Evolutionary conservation across 2,888 invertebrate species (phyloP).

Genomic region (Crioceris asparagi): DNA sequence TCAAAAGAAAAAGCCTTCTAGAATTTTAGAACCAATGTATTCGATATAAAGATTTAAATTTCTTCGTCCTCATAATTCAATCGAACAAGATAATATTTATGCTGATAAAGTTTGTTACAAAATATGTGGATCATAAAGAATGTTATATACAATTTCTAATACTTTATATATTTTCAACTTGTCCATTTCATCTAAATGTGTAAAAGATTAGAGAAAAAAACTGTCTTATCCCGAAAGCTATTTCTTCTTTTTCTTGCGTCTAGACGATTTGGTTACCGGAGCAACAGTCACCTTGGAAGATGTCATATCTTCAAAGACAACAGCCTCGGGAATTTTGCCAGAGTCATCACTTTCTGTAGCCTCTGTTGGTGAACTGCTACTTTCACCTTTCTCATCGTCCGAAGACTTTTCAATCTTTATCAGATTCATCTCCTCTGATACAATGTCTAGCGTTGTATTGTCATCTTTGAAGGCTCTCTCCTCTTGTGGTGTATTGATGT

Average conservation of each 20-base stretch:
- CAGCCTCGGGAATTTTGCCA: slow-evolving; percentile 32
- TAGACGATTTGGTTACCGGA: slow-evolving; percentile 25
- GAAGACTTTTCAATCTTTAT: slow-evolving; percentile 42
- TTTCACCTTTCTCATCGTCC: slow-evolving; percentile 46
- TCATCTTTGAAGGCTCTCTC: slow-evolving; percentile 13
- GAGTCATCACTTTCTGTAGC: slow-evolving; percentile 48
- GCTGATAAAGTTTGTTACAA: too few species aligned
- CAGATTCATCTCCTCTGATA: slow-evolving; percentile 28
- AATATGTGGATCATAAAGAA: too few species aligned
- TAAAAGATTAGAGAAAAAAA: not conserved
- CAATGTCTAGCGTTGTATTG: not conserved
- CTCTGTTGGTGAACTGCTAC: slow-evolving; percentile 43
- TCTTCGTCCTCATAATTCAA: too few species aligned
- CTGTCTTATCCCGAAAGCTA: too few species aligned
- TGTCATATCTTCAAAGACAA: slow-evolving; percentile 29
- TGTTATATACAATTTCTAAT: too few species aligned
- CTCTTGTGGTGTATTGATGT: slow-evolving; percentile 22
- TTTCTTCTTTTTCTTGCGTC: slow-evolving; percentile 52
- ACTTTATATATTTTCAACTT: too few species aligned
- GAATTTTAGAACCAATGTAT: too few species aligned
- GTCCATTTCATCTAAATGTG: not conserved
- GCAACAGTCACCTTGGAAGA: slow-evolving; percentile 20
- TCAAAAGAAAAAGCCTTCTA: too few species aligned
- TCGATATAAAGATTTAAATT: too few species aligned
- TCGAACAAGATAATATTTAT: too few species aligned